These are phyloP conservation scores for Melanotaenia trifasciata DNA, from an alignment of 2,797 vertebrate species.

Conservation along the genomic window DNA sequence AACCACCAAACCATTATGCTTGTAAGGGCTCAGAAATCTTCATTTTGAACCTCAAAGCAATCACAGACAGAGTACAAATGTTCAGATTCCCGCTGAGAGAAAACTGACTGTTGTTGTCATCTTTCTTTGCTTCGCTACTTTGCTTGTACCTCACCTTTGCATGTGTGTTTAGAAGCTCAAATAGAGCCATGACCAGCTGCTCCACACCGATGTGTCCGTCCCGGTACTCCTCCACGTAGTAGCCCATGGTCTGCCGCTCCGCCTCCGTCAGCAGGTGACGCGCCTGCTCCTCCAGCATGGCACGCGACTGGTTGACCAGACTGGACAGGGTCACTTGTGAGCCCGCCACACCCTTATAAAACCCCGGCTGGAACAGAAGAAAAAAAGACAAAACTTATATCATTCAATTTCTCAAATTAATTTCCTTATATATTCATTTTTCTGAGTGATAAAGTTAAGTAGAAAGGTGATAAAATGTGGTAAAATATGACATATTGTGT, in stretches of 20 bases:
- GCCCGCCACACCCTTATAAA: slow-evolving; percentile 93
- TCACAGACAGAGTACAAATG: background rate
- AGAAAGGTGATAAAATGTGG: background rate
- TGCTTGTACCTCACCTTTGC: slow-evolving; percentile 87
- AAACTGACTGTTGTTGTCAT: slow-evolving; percentile 9
- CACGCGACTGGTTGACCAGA: slow-evolving; percentile 92
- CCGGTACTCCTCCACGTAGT: slow-evolving; percentile 95
- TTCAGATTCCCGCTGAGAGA: background rate
- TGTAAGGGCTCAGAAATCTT: slow-evolving; percentile 26
- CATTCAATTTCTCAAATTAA: background rate
- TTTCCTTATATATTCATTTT: slow-evolving; percentile 2
- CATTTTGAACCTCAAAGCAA: slow-evolving; percentile 14
- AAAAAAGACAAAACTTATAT: background rate
- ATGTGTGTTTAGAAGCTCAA: slow-evolving; percentile 95
- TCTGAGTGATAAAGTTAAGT: background rate
- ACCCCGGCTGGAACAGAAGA: slow-evolving; percentile 82
- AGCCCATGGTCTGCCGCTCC: slow-evolving; percentile 92
- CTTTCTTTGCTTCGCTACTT: background rate
- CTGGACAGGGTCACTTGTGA: slow-evolving; percentile 96
- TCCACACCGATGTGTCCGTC: slow-evolving; percentile 89
- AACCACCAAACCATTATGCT: slow-evolving; percentile 32
- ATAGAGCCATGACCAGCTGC: slow-evolving; percentile 92
- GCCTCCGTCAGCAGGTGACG: slow-evolving; percentile 90
- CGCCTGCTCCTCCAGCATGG: slow-evolving; percentile 93
- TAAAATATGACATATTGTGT: background rate